phyloP scores from a whole-genome alignment of 2,113 vertebrate genomes.

The Thermophis baileyi region DNA sequence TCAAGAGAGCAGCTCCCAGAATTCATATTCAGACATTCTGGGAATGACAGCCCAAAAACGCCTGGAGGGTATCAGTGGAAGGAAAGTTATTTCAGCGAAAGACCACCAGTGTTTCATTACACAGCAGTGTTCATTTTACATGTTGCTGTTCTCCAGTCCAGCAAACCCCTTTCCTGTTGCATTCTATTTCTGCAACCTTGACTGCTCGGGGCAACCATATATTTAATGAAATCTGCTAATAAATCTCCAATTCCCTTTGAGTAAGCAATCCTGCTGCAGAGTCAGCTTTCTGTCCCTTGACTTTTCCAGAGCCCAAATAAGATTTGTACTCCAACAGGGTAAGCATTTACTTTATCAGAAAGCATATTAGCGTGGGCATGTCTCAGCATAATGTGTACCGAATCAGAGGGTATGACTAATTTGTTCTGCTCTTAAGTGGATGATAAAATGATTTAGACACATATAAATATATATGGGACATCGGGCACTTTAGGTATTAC shows the following conservation, averaged over 20 bases:
- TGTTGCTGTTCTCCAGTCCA: background rate
- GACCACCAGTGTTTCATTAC: constrained; percentile 21
- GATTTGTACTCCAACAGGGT: constrained; percentile 73
- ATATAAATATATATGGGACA: constrained; percentile 61
- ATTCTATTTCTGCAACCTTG: constrained; percentile 67
- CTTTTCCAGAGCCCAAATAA: constrained; percentile 73
- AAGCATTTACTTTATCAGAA: constrained; percentile 78
- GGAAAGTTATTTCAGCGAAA: background rate
- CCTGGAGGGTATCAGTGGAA: background rate
- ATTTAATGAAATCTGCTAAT: constrained; percentile 79
- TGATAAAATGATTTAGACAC: constrained; percentile 72
- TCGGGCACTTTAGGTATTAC: constrained; percentile 60
- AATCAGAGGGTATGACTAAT: constrained; percentile 72
- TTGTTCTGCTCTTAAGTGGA: constrained; percentile 70
- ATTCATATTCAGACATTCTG: background rate
- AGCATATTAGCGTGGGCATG: constrained; percentile 69
- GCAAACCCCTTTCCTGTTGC: constrained; percentile 47
- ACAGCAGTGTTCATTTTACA: constrained; percentile 5
- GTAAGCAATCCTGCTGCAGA: constrained; percentile 73
- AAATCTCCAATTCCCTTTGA: constrained; percentile 67
- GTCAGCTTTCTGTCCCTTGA: constrained; percentile 72
- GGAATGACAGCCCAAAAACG: background rate
- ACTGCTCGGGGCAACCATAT: constrained; percentile 58
- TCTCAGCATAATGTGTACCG: constrained; percentile 72
- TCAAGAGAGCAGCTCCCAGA: background rate